A percentile compares a stretch with the other conserved stretches of the same genome.
Evolutionary conservation across 2,113 vertebrate genomes (phyloP).

Genomic region (Sylvia atricapilla): DNA sequence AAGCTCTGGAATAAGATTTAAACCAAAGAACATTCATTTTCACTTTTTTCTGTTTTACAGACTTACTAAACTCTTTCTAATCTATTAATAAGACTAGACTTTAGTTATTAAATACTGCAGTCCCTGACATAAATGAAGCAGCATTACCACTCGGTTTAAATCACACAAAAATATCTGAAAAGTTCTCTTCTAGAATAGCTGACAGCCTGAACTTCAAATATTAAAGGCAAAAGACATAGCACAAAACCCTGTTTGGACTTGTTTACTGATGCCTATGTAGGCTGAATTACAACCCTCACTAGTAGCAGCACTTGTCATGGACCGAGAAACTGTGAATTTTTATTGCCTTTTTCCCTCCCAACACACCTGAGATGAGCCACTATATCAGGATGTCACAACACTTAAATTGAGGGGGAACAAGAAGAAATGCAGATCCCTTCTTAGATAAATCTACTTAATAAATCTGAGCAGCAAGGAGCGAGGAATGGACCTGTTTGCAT

Average conservation of each 20-base stretch:
- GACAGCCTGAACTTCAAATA: not conserved
- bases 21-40: not conserved
- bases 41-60: not conserved
- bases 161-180: not conserved
- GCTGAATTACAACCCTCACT: not conserved
- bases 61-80: not conserved
- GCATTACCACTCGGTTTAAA: not conserved
- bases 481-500: not conserved
- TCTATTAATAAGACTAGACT: not conserved
- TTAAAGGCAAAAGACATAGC: not conserved
- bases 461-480: not conserved
- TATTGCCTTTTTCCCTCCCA: not conserved
- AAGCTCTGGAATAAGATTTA: not conserved
- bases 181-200: not conserved
- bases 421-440: not conserved
- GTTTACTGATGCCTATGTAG: not conserved
- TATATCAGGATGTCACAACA: not conserved
- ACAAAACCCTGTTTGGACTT: not conserved
- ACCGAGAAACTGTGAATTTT: not conserved
- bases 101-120: not conserved
- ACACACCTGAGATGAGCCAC: not conserved
- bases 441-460: constrained; percentile 17
- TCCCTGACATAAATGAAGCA: not conserved
- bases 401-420: not conserved
- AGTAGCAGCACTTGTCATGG: not conserved